Evolutionary conservation across 2,113 vertebrate species (phyloP).

Genomic region (Chloroceryle aenea): DNA sequence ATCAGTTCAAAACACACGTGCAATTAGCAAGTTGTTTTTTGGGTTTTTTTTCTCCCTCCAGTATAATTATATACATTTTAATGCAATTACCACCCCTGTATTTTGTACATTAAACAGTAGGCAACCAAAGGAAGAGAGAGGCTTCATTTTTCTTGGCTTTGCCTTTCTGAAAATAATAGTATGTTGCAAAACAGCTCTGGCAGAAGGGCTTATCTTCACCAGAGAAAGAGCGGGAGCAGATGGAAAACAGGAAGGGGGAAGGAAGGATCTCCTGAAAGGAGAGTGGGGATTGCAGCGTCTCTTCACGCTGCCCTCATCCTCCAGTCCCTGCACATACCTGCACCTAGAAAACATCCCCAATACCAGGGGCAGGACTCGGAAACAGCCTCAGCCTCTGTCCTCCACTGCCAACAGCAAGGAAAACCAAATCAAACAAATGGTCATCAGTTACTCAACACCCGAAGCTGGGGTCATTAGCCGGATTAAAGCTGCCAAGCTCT

Average conservation of each 20-base stretch:
- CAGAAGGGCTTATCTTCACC: slow-evolving; percentile 18
- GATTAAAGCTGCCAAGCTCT: slow-evolving; percentile 59
- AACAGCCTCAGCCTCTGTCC: neutral
- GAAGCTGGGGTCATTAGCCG: slow-evolving; percentile 55
- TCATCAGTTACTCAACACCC: neutral
- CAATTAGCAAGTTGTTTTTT: slow-evolving; percentile 77
- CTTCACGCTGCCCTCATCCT: neutral
- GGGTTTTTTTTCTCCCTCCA: slow-evolving; percentile 52
- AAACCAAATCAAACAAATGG: slow-evolving; percentile 50
- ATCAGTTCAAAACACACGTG: slow-evolving; percentile 77
- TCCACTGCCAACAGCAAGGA: neutral
- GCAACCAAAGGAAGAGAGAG: slow-evolving; percentile 57
- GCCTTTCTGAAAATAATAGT: slow-evolving; percentile 59
- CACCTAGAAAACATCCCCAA: accelerated
- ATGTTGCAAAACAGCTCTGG: slow-evolving; percentile 11
- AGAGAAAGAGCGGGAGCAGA: neutral
- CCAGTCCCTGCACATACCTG: neutral
- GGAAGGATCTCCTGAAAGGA: neutral
- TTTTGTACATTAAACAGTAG: slow-evolving; percentile 76
- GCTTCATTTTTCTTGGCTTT: slow-evolving; percentile 62
- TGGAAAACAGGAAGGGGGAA: neutral
- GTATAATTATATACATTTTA: slow-evolving; percentile 80
- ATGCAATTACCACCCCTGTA: slow-evolving; percentile 76
- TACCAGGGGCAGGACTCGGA: neutral
- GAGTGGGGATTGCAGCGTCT: neutral